Percentiles rank a stretch among this genome's conserved stretches.
Conservation (phyloP, 92 coral and sea anemone species). For the Palythoa heliodiscus region DNA sequence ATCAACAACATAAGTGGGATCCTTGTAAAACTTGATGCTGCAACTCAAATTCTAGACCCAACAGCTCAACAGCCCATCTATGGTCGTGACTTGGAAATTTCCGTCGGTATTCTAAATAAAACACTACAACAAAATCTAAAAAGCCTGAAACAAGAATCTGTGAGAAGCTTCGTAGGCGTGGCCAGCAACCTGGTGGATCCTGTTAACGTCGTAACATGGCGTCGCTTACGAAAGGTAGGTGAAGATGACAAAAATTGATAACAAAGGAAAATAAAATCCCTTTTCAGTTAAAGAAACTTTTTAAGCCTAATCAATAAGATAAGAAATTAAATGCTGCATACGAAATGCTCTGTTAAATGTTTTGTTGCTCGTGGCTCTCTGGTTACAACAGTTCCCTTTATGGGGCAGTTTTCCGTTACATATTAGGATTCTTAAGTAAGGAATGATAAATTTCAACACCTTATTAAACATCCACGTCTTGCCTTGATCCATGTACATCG, state of each 20-base stretch:
- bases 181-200: conserved; percentile 34
- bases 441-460: no score
- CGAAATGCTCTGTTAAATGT: no score
- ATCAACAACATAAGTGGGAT: conserved; percentile 13
- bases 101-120: conserved; percentile 9
- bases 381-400: no score
- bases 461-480: no score
- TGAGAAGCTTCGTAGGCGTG: conserved; percentile 14
- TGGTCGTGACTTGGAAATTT: conserved; percentile 32
- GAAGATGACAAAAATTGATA: not conserved
- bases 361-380: no score
- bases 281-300: no score
- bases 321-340: no score
- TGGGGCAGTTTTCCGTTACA: no score
- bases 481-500: no score
- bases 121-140: conserved; percentile 3
- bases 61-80: conserved; percentile 5
- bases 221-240: conserved; percentile 39
- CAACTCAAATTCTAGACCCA: conserved; percentile 1
- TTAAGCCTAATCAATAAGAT: no score
- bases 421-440: no score
- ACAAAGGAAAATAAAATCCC: no score
- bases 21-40: conserved; percentile 24
- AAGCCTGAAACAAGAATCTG: not conserved
- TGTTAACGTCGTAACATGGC: conserved; percentile 22